These are phyloP conservation scores for Sarcophaga subvicina DNA, from an alignment of 2,888 invertebrate species.

Conservation along the genomic window DNA sequence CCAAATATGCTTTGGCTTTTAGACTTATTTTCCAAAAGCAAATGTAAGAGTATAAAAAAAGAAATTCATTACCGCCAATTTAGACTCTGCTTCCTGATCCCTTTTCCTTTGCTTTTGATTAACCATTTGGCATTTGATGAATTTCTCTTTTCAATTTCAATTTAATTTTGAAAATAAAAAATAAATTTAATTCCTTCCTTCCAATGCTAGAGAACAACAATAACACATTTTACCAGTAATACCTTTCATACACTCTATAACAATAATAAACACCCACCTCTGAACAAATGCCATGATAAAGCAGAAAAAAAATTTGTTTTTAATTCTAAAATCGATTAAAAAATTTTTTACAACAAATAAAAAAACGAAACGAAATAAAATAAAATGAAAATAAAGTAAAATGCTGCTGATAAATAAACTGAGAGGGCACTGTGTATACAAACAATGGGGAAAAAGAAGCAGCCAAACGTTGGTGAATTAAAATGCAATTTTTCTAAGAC, in stretches of 20 bases:
- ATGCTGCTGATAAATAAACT: background rate
- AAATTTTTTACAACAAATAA: constrained; percentile 17
- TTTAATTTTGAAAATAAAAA: constrained; percentile 25
- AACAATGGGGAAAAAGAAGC: background rate
- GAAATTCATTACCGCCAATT: no score
- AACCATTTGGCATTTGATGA: constrained; percentile 9
- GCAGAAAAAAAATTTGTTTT: constrained; percentile 32
- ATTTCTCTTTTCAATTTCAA: constrained; percentile 9
- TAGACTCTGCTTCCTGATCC: no score
- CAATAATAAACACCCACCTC: background rate
- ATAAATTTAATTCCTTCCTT: constrained; percentile 19
- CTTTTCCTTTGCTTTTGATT: background rate
- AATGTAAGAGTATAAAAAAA: no score
- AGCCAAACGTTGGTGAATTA: constrained; percentile 1
- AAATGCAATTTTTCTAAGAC: constrained; percentile 28
- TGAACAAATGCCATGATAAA: constrained; percentile 54
- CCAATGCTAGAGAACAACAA: background rate
- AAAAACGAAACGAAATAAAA: background rate
- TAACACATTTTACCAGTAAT: constrained; percentile 33
- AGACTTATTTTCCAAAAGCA: no score
- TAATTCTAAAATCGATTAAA: constrained; percentile 57
- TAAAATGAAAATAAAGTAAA: background rate
- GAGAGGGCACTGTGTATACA: background rate
- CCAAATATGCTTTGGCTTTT: no score
- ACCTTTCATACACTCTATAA: background rate